These are phyloP conservation scores for Helicoverpa zea DNA, from an alignment of 1,140 invertebrate species.

Conservation along the genomic window DNA sequence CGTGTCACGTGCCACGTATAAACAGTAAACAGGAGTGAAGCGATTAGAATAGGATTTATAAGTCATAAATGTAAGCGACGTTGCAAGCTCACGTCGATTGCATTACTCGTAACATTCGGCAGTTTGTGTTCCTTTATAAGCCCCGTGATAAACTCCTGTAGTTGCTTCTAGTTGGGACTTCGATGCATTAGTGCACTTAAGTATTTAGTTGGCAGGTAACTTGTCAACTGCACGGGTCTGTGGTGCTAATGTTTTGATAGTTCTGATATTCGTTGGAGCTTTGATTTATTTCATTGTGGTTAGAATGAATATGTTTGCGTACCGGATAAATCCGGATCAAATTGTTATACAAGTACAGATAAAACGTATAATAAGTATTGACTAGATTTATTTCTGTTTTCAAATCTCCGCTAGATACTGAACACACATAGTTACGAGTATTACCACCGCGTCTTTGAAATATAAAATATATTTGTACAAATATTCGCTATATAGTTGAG, in stretches of 20 bases:
- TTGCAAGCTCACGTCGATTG: constrained; percentile 20
- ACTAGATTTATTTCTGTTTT: too few relatives aligned
- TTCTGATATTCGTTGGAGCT: background rate
- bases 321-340: too few relatives aligned
- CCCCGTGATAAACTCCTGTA: constrained; percentile 2
- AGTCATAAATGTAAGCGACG: constrained; percentile 16
- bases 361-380: background rate
- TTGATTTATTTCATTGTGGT: background rate
- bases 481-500: background rate
- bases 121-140: constrained; percentile 43
- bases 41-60: constrained; percentile 23
- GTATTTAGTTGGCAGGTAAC: background rate
- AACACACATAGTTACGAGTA: too few relatives aligned
- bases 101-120: constrained; percentile 33
- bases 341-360: background rate
- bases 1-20: constrained; percentile 28
- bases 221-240: background rate
- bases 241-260: background rate
- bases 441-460: too few relatives aligned
- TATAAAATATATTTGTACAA: background rate
- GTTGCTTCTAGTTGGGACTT: background rate
- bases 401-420: too few relatives aligned
- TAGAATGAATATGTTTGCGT: too few relatives aligned
- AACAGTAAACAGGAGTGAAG: constrained; percentile 30
- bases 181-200: constrained; percentile 28